phyloP scores from a whole-genome alignment of 2,797 vertebrate genomes.

The Gymnoscopelus microlampas region DNA sequence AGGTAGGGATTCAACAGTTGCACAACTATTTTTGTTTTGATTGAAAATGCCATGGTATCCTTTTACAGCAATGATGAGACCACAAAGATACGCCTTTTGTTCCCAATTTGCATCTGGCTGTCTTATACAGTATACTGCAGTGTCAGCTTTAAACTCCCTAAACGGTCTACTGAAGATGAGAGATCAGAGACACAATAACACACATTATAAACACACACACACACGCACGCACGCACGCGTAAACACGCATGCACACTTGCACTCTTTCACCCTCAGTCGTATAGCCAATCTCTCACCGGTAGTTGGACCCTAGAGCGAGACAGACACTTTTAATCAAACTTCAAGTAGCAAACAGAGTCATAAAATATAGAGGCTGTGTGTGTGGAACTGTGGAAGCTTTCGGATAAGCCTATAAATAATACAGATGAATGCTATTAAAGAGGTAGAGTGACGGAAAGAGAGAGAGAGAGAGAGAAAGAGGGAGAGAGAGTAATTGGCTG shows the following conservation, averaged over 20 bases:
- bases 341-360: constrained; percentile 45
- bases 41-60: too few relatives aligned
- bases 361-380: constrained; percentile 54
- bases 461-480: constrained; percentile 4
- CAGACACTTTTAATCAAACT: constrained; percentile 60
- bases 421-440: constrained; percentile 43
- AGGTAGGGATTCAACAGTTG: too few relatives aligned
- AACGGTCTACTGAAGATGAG: constrained; percentile 18
- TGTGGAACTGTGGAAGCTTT: constrained; percentile 43
- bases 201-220: too few relatives aligned
- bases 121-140: constrained; percentile 47
- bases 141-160: constrained; percentile 40
- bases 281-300: constrained; percentile 45
- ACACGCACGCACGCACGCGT: constrained; percentile 20
- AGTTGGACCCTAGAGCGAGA: constrained; percentile 46
- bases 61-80: too few relatives aligned
- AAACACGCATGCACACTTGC: constrained; percentile 1
- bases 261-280: constrained; percentile 10
- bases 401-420: constrained; percentile 57
- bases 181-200: constrained; percentile 16
- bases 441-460: constrained; percentile 4
- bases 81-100: too few relatives aligned
- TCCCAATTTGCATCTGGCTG: constrained; percentile 25
- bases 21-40: too few relatives aligned
- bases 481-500: constrained; percentile 9